These are phyloP conservation scores for Huso huso DNA, from an alignment of 2,797 vertebrate genomes.

Conservation along the genomic window DNA sequence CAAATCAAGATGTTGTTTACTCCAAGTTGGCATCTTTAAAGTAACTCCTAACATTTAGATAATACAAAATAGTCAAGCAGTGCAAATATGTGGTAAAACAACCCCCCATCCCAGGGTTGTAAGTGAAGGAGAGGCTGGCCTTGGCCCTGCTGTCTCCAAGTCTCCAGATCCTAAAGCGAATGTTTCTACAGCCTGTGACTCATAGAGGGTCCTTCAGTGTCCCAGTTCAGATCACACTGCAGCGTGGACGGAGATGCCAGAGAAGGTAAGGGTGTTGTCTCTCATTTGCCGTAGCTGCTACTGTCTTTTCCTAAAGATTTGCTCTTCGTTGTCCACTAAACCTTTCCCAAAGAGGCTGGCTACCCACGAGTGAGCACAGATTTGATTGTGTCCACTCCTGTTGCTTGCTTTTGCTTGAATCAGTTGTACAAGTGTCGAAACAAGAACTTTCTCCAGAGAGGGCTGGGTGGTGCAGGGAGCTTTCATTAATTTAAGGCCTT, in stretches of 20 bases:
- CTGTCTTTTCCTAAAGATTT: background rate
- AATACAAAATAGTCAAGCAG: background rate
- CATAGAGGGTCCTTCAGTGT: conserved; percentile 62
- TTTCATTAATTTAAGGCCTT: no score
- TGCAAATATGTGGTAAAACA: background rate
- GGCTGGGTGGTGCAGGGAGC: no score
- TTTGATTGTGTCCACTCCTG: background rate
- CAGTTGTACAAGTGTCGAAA: no score
- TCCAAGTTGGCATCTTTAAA: conserved; percentile 23
- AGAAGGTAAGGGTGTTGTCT: conserved; percentile 48
- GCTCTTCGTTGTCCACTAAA: conserved; percentile 2
- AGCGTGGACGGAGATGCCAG: conserved; percentile 52
- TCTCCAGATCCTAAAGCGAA: conserved; percentile 25
- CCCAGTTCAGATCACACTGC: conserved; percentile 73
- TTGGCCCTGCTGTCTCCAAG: background rate
- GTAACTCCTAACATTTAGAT: conserved; percentile 16
- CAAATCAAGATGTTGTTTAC: conserved; percentile 40
- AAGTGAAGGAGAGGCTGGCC: conserved; percentile 9
- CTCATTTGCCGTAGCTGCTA: background rate
- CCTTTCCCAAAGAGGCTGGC: background rate
- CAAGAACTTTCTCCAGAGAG: no score
- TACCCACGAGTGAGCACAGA: background rate
- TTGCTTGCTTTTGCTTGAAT: background rate
- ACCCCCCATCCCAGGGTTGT: conserved; percentile 12
- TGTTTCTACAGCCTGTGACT: conserved; percentile 48